Evolutionary conservation across 30 jellyfish, hydroid and myxozoan species (phyloP), one percentile per base, ranked within the genome.

Genomic region (Hydractinia echinata): DNA sequence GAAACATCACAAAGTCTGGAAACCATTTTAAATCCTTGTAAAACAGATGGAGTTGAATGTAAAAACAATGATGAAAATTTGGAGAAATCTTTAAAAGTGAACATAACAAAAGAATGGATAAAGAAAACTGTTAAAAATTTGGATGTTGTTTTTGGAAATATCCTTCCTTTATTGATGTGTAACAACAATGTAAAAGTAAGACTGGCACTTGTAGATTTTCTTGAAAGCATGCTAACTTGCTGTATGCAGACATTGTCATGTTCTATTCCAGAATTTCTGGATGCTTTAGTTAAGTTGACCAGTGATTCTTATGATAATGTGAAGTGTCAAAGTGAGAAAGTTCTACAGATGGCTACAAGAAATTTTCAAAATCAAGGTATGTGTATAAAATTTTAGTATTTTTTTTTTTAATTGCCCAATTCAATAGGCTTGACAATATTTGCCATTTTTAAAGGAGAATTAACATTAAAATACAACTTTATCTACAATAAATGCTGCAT

Each of bases 251-350:
- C 95, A 54, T 76, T 90, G 94, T 52, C 53, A 5, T 71, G 50
- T 15, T 84, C 84, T 16, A 53, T 71, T 16, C 90, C 88, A 6
- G 81, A 1, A 54, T 70, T 84, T 50, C 49, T 90, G 21, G 95
- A 81, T 66, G 72, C 76, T 18, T 69, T 90, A 5, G 95, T 94
- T 13, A 88, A 91, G 50, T 49, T 85, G 81, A 82, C 77, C 48
- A 58, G 85, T 69, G 97, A 85, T 85, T 95, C 82, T n/a, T 79
- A 61, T 51, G 88, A 77, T 5, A 82, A 50, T 21, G 91, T 90
- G 48, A 73, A 84, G n/a, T 21, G 9, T 8, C 53, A 56, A 55
- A 86, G 94, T 8, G 5, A 10, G 4, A 51, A 55, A 9, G 82
- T 83, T 13, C 51, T 90, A 44, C 77, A 85, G 8, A n/a, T 44